phyloP scores from a whole-genome alignment of 2,888 invertebrate genomes.

The Slavum lentiscoides region DNA sequence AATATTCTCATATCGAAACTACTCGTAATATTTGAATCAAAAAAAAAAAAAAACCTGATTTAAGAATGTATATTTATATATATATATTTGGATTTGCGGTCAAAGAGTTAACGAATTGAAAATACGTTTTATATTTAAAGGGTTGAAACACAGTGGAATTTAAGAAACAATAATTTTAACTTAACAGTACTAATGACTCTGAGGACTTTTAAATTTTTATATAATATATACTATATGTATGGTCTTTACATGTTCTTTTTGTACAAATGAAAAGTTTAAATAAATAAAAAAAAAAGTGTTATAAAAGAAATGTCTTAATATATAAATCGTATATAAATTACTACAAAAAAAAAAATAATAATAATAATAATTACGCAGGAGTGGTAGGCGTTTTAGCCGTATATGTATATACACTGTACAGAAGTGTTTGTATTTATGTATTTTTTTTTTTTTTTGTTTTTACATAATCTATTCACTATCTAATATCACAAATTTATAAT shows the following conservation, averaged over 20 bases:
- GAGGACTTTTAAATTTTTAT: constrained; percentile 9
- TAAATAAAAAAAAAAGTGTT: constrained; percentile 38
- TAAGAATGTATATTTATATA: not conserved
- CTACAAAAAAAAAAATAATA: not conserved
- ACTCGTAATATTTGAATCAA: not conserved
- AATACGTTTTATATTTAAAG: not conserved
- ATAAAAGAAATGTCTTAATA: constrained; percentile 44
- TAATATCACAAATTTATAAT: constrained; percentile 49
- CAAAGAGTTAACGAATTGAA: constrained; percentile 17
- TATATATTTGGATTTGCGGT: not conserved
- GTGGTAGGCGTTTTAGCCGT: constrained; percentile 9
- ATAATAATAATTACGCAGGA: constrained; percentile 30
- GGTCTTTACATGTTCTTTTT: constrained; percentile 21
- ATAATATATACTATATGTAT: not conserved
- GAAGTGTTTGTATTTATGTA: not conserved
- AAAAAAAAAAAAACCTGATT: not conserved
- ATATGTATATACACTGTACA: constrained; percentile 31
- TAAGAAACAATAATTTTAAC: constrained; percentile 29
- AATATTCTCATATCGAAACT: not conserved
- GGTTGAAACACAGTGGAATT: constrained; percentile 33
- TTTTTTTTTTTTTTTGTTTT: not conserved
- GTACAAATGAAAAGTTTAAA: constrained; percentile 30
- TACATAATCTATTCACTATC: constrained; percentile 41
- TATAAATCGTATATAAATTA: not conserved
- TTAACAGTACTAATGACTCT: constrained; percentile 47